phyloP scores from a whole-genome alignment of 2,888 invertebrate species.

The Notocelia uddmanniana region DNA sequence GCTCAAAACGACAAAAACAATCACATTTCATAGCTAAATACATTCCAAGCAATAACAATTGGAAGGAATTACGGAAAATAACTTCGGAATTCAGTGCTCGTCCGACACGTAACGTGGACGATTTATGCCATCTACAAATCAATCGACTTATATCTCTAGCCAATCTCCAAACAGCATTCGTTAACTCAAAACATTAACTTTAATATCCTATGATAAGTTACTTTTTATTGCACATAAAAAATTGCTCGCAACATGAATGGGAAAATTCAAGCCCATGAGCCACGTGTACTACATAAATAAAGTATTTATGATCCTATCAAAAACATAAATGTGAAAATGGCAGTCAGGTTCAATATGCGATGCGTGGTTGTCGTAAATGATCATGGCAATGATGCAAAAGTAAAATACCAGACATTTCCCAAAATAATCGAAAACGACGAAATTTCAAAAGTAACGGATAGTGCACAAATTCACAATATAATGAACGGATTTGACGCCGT shows the following conservation, averaged over 20 bases:
- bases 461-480: too few relatives aligned
- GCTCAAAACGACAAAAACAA: too few relatives aligned
- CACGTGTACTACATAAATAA: too few relatives aligned
- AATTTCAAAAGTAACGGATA: too few relatives aligned
- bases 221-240: slow-evolving; percentile 32
- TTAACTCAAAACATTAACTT: slow-evolving; percentile 33
- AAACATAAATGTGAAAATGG: too few relatives aligned
- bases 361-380: too few relatives aligned
- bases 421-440: too few relatives aligned
- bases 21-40: neutral
- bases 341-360: too few relatives aligned
- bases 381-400: too few relatives aligned
- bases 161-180: slow-evolving; percentile 32
- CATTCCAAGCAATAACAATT: neutral
- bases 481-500: too few relatives aligned
- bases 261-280: neutral
- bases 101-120: slow-evolving; percentile 33
- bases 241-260: slow-evolving; percentile 15
- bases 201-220: slow-evolving; percentile 17
- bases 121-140: slow-evolving; percentile 42
- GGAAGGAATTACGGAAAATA: slow-evolving; percentile 24
- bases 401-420: too few relatives aligned
- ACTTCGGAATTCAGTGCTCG: slow-evolving; percentile 26
- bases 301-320: too few relatives aligned
- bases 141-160: slow-evolving; percentile 37